Evolutionary conservation across 2,113 vertebrate species (phyloP), one percentile per base, ranked within the genome.

Genomic region (Pterophyllum scalare): DNA sequence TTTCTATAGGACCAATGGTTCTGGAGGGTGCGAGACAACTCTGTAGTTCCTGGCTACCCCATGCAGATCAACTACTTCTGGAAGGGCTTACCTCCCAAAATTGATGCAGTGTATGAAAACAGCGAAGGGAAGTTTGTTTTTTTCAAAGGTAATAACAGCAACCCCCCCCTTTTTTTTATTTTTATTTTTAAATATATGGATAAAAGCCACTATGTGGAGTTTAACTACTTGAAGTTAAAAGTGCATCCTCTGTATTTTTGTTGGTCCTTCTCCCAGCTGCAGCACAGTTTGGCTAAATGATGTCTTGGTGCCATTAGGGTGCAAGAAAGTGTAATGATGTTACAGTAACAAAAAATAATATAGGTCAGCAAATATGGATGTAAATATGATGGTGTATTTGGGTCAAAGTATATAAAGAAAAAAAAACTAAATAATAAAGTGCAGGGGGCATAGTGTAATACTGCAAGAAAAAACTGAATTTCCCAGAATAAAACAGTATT

Each of bases 21-120:
- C 93, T 99, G 98, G 98, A 94, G 98, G 67, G 98, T 99, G 57
- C 96, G 98, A 83, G 99, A 99, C 95, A 99, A 99, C 93, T 97
- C 97, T 2, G 98, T 99, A 64, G 97, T 99, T 95, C 98, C 99
- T 75, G 98, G 98, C 56, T 99, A 99, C 88, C 98, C 98, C 78
- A 99, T 99, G 98, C 98, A 98, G 94, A 99, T 99, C 84, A 98
- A 96, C 75, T 97, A 97, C 91, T 99, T 99, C 95, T 99, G 98
- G 98, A 96, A 97, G 67, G 98, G 98, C 70, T 91, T 99, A 83
- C 98, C 98, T 60, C 94, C 98, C 33, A 98, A 97, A 93, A 99
- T 99, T 38, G 98, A 99, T 82, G 98, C 98, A 1, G 98, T 99
- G 78, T 99, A 99, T 89, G 98, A 99, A 94, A 99, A 99, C 91